These are phyloP conservation scores for Eubasilissa regina DNA, from an alignment of 1,140 invertebrate species.

Conservation along the genomic window DNA sequence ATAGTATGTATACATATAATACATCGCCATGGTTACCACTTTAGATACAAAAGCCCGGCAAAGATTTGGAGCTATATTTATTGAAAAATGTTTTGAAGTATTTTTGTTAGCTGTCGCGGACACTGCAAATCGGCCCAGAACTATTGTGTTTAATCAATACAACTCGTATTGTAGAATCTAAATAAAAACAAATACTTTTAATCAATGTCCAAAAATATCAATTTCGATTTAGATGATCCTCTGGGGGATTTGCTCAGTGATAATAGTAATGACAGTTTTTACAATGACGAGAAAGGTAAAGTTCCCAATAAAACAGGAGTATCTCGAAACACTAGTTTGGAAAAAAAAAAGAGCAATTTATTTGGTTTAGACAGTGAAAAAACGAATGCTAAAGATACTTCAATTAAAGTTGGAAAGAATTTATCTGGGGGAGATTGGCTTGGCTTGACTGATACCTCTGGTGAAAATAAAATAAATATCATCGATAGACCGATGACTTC, in stretches of 20 bases:
- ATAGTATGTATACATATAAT: neutral
- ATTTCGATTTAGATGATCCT: conserved; percentile 70
- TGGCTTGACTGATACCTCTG: conserved; percentile 65
- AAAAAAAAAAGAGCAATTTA: conserved; percentile 66
- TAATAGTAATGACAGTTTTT: conserved; percentile 72
- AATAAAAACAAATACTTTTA: neutral
- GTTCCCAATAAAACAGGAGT: conserved; percentile 65
- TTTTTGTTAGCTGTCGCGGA: too few species aligned
- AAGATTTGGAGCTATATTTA: neutral
- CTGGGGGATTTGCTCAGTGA: conserved; percentile 71
- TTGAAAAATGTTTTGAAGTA: neutral
- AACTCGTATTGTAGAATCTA: too few species aligned
- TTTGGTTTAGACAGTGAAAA: conserved; percentile 65
- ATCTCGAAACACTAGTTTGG: conserved; percentile 59
- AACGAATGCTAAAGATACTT: conserved; percentile 52
- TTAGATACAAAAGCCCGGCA: conserved; percentile 46
- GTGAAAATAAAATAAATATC: conserved; percentile 58
- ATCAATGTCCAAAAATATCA: conserved; percentile 52
- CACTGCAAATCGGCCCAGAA: too few species aligned
- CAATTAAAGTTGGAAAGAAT: conserved; percentile 62
- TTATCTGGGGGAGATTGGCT: conserved; percentile 68
- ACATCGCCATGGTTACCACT: conserved; percentile 41
- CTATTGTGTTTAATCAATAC: too few species aligned
- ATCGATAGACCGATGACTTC: conserved; percentile 24
- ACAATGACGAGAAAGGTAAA: conserved; percentile 69